Conservation (phyloP, 2,888 invertebrate genomes). For the Altica lythri region DNA sequence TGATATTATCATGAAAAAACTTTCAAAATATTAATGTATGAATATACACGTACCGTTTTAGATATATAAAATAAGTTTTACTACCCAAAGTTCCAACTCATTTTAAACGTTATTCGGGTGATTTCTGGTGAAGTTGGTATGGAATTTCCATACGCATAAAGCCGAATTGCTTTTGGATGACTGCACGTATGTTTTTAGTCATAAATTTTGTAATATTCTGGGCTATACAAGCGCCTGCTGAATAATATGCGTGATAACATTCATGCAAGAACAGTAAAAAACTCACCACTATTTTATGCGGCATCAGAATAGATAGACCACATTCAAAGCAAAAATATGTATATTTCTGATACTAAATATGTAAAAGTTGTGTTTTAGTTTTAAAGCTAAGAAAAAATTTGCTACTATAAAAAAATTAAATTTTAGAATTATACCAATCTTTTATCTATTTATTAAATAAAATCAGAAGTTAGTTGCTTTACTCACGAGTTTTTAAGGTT, state of each 20-base stretch:
- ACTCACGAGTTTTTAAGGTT: too few species aligned
- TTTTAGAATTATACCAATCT: too few species aligned
- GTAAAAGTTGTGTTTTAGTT: too few species aligned
- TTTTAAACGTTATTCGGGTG: constrained; percentile 21
- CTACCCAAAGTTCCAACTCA: constrained; percentile 15
- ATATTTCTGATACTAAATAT: too few species aligned
- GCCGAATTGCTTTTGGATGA: constrained; percentile 24
- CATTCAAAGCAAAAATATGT: neutral
- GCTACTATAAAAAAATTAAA: too few species aligned
- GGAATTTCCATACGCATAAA: constrained; percentile 31
- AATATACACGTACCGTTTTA: constrained; percentile 5
- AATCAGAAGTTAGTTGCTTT: too few species aligned
- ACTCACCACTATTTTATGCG: constrained; percentile 19
- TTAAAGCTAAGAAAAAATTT: too few species aligned
- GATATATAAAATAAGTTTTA: constrained; percentile 21
- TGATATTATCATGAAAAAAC: too few species aligned
- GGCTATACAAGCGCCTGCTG: constrained; percentile 25
- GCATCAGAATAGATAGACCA: neutral
- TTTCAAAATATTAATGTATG: too few species aligned
- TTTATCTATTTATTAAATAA: too few species aligned
- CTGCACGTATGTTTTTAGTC: constrained; percentile 27
- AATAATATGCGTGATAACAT: constrained; percentile 27
- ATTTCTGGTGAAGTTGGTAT: constrained; percentile 19
- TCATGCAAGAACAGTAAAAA: constrained; percentile 24
- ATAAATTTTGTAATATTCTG: constrained; percentile 26